Evolutionary conservation across 2,888 invertebrate species (phyloP), one percentile per base, ranked within the genome.

Genomic region (Papilio demoleus): DNA sequence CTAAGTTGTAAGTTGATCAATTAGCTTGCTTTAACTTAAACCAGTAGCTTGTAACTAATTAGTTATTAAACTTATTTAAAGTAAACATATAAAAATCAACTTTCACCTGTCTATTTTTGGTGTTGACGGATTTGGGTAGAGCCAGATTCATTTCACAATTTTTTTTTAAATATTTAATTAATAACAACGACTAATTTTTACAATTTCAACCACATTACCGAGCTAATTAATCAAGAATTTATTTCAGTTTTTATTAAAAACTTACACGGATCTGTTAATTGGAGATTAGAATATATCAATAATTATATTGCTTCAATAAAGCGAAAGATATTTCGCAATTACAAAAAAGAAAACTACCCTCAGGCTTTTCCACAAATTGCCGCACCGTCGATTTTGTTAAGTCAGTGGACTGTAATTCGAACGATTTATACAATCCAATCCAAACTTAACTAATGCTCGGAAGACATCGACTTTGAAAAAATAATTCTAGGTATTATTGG

Each of bases 91-190:
- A 4, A 38, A 47, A 38, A 62, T 34, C 45, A 47, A 68, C 68
- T 68, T 68, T 68, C 65, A 60, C 68, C 27, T 8, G 3, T 60
- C 38, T 65, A 68, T 68, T 68, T 68, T 69, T 40, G 65, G 65
- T 31, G 58, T 8, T 17, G 31, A 34, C 60, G 34, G 31, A 68
- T 61, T 53, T 61, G 65, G 65, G 11, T 24, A 60, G 4, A 22
- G 31, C 42, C 60, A 50, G 60, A 36, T 65, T 34, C 24, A 60
- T 60, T 68, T 68, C 50, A 40, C 60, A 69, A 65, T 61, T 60
- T 65, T 34, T n/a, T 65, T 53, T 61, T 53, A 38, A 42, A 65
- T 47, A 65, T 69, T 53, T 56, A 69, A 58, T 65, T 65, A 65
- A 62, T 65, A 61, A 69, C 38, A 11, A 31, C 3, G 34, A 64